A percentile compares a stretch with the other conserved stretches of the same genome.
Evolutionary conservation across 2,888 invertebrate genomes (phyloP).

Genomic region (Helicoverpa assulta): DNA sequence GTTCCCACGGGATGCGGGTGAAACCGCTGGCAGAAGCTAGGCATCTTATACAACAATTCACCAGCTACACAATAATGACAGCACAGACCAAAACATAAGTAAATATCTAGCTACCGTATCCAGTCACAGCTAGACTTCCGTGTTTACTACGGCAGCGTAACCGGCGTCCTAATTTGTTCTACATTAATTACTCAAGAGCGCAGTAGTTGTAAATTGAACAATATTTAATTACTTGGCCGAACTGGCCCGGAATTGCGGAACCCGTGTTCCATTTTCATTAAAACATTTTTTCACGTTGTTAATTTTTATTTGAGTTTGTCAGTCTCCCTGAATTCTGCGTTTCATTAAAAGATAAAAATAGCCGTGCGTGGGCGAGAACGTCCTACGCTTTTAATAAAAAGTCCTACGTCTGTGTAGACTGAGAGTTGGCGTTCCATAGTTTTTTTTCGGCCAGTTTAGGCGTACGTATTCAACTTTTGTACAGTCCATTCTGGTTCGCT

Average conservation of each 20-base stretch:
- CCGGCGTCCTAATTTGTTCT: conserved; percentile 64
- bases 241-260: conserved; percentile 8
- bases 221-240: conserved; percentile 58
- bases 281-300: neutral
- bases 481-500: neutral
- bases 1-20: too few relatives aligned
- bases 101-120: conserved; percentile 7
- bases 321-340: conserved; percentile 17
- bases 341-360: conserved; percentile 25
- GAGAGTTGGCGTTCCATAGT: too few relatives aligned
- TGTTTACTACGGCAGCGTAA: conserved; percentile 59
- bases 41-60: too few relatives aligned
- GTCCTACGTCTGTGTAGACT: neutral
- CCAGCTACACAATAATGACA: too few relatives aligned
- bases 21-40: too few relatives aligned
- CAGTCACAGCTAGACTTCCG: conserved; percentile 42
- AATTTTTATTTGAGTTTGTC: neutral
- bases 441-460: neutral
- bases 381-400: neutral
- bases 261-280: conserved; percentile 14
- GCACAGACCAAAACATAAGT: conserved; percentile 4
- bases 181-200: conserved; percentile 62
- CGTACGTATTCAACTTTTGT: neutral
- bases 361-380: conserved; percentile 18
- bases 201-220: conserved; percentile 54